These are phyloP conservation scores for Cremastobaeus sp. DNA, from an alignment of 2,888 invertebrate species.

Conservation along the genomic window DNA sequence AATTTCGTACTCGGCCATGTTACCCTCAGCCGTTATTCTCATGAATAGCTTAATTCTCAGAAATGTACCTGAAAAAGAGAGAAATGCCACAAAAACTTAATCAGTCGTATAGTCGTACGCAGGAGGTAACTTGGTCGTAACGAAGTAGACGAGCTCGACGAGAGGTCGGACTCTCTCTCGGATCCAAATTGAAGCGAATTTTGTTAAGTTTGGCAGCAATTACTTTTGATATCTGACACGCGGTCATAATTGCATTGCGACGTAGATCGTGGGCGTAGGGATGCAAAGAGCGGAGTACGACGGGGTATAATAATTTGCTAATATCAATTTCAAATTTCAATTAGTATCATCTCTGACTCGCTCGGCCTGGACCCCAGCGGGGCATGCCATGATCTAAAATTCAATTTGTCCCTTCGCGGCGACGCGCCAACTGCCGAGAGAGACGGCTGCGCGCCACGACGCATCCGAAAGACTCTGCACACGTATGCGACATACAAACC, in stretches of 20 bases:
- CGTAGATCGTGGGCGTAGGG: constrained; percentile 47
- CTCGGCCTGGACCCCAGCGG: constrained; percentile 69
- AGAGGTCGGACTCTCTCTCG: constrained; percentile 52
- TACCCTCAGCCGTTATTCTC: too few species aligned
- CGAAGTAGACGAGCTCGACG: constrained; percentile 60
- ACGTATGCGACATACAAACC: constrained; percentile 69
- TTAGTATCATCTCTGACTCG: constrained; percentile 76
- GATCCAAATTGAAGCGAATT: constrained; percentile 65
- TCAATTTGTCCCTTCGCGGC: constrained; percentile 77
- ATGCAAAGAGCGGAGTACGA: constrained; percentile 41
- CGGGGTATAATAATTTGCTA: constrained; percentile 77
- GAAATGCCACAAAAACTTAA: constrained; percentile 39
- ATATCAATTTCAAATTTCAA: constrained; percentile 79
- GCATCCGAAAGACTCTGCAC: constrained; percentile 57
- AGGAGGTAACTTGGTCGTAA: constrained; percentile 42
- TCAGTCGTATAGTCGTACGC: constrained; percentile 36
- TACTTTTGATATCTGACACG: constrained; percentile 78
- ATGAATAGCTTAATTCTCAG: constrained; percentile 10
- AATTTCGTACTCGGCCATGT: too few species aligned
- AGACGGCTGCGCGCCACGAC: constrained; percentile 16
- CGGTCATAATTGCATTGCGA: constrained; percentile 73
- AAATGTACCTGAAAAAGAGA: constrained; percentile 11
- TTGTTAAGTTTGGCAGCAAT: constrained; percentile 77
- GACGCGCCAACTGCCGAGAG: constrained; percentile 61
- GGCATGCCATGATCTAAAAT: constrained; percentile 78